phyloP scores from a whole-genome alignment of 2,113 vertebrate genomes.

The Crotalus viridis region DNA sequence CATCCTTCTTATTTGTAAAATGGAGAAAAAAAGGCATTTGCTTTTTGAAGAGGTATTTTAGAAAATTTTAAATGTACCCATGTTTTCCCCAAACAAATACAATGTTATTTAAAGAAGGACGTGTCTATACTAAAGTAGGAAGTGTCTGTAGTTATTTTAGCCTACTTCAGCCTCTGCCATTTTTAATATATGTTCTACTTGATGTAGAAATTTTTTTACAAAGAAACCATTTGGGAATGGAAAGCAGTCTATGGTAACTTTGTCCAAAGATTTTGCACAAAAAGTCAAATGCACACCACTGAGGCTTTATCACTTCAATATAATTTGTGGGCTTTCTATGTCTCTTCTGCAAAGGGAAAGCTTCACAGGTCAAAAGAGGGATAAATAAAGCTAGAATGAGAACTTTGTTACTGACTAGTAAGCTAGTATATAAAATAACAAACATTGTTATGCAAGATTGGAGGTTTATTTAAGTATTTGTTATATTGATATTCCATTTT shows the following conservation, averaged over 20 bases:
- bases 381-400: not conserved
- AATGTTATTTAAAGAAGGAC: not conserved
- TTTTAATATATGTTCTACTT: not conserved
- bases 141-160: not conserved
- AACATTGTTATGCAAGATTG: not conserved
- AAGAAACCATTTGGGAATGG: not conserved
- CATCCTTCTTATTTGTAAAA: not conserved
- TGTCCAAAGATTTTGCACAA: too few relatives aligned
- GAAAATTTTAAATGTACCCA: not conserved
- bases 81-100: not conserved
- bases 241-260: not conserved
- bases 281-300: not conserved
- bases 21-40: not conserved
- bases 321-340: not conserved
- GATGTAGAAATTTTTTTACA: not conserved
- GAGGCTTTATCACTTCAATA: not conserved
- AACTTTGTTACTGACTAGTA: not conserved
- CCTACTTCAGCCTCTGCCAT: not conserved
- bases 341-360: not conserved
- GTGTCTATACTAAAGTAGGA: not conserved
- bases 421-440: not conserved
- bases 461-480: not conserved
- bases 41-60: not conserved
- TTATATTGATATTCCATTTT: not conserved
- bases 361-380: not conserved